Evolutionary conservation across 2,888 invertebrate species (phyloP).

Genomic region (Ischnura elegans): DNA sequence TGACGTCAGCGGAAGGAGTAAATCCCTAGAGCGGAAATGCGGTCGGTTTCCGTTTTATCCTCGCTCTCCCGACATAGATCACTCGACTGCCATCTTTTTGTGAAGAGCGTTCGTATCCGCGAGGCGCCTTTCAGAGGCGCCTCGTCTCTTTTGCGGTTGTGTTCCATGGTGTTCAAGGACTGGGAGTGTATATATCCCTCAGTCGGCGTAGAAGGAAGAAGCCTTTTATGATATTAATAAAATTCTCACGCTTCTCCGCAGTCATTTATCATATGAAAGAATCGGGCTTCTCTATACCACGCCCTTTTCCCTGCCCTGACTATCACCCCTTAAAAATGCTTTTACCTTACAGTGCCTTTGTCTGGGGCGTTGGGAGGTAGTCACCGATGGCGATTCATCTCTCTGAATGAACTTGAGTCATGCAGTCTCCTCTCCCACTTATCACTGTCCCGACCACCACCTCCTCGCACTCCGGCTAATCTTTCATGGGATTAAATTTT

Average conservation of each 20-base stretch:
- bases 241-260: neutral
- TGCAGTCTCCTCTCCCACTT: neutral
- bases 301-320: neutral
- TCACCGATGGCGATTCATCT: neutral
- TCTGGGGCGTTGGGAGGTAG: neutral
- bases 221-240: constrained; percentile 29
- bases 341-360: neutral
- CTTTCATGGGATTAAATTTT: constrained; percentile 5
- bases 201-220: neutral
- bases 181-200: neutral
- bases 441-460: neutral
- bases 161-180: neutral
- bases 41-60: neutral
- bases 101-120: neutral
- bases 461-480: neutral
- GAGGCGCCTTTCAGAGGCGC: neutral
- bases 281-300: neutral
- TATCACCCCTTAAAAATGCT: neutral
- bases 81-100: neutral
- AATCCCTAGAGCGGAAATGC: neutral
- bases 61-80: neutral
- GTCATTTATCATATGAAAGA: neutral
- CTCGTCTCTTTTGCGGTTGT: neutral
- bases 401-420: constrained; percentile 7
- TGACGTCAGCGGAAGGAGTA: neutral